Percentiles rank a stretch among this genome's conserved stretches.
These are phyloP conservation scores for Osmerus eperlanus DNA, from an alignment of 2,113 vertebrate species.

Conservation along the genomic window DNA sequence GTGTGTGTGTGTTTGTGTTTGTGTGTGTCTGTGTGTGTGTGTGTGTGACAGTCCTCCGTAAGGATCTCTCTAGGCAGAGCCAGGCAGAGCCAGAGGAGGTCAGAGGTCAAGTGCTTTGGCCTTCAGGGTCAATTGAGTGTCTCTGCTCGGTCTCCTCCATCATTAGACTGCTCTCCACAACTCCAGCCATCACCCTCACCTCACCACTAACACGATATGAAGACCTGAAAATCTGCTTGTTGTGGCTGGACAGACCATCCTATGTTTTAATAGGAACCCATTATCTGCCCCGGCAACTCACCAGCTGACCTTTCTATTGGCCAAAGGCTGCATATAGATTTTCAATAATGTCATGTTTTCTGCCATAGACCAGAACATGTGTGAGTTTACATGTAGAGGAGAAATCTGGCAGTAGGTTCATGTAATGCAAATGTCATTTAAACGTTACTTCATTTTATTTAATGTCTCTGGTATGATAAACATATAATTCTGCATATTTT, in stretches of 20 bases:
- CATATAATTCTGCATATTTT: too few species aligned
- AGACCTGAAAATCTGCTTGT: constrained; percentile 67
- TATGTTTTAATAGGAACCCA: constrained; percentile 34
- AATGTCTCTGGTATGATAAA: too few species aligned
- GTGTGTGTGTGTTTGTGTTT: not conserved
- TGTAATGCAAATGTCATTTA: too few species aligned
- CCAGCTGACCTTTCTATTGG: constrained; percentile 15
- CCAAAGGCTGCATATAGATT: constrained; percentile 19
- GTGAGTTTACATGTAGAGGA: not conserved
- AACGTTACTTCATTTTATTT: too few species aligned
- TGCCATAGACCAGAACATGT: not conserved
- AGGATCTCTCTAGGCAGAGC: constrained; percentile 37
- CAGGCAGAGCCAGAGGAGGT: constrained; percentile 38
- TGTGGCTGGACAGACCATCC: constrained; percentile 16
- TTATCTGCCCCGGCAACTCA: constrained; percentile 15
- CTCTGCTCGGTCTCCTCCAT: constrained; percentile 57
- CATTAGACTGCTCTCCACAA: constrained; percentile 41
- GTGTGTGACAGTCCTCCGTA: constrained; percentile 27
- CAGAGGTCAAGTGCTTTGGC: constrained; percentile 75
- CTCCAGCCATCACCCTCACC: constrained; percentile 34
- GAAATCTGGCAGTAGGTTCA: not conserved
- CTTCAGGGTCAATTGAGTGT: constrained; percentile 73
- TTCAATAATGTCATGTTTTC: constrained; percentile 21
- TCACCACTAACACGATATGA: constrained; percentile 63
- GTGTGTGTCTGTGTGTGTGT: not conserved